phyloP scores from a whole-genome alignment of 2,888 invertebrate species.

The Cenopis cana region DNA sequence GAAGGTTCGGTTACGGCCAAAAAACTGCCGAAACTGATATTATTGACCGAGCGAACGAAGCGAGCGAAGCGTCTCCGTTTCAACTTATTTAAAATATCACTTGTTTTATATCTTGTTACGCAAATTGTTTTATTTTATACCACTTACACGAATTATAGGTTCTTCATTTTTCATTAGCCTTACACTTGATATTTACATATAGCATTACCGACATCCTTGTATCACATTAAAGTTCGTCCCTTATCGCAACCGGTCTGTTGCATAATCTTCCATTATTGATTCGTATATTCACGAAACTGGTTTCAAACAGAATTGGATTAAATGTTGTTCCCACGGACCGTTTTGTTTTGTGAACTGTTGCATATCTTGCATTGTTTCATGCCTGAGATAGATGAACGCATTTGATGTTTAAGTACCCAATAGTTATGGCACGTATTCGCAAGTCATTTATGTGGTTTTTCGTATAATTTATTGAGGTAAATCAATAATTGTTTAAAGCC shows the following conservation, averaged over 20 bases:
- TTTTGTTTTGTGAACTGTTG: constrained; percentile 22
- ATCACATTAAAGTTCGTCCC: constrained; percentile 53
- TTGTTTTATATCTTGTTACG: too few species aligned
- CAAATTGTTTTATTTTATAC: too few species aligned
- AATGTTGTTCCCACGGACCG: constrained; percentile 36
- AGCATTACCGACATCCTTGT: constrained; percentile 53
- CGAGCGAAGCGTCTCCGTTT: too few species aligned
- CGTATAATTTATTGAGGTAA: too few species aligned
- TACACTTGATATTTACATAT: constrained; percentile 32
- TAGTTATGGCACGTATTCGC: background rate
- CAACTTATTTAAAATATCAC: too few species aligned
- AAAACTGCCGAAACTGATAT: too few species aligned
- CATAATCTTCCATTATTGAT: constrained; percentile 49
- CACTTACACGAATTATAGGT: too few species aligned
- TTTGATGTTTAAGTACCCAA: background rate
- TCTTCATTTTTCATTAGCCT: too few species aligned
- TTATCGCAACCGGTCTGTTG: constrained; percentile 50
- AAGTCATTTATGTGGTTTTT: background rate
- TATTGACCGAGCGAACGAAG: too few species aligned
- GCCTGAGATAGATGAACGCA: constrained; percentile 1
- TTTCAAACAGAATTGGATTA: constrained; percentile 32
- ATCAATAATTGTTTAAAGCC: too few species aligned
- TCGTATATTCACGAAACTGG: constrained; percentile 32
- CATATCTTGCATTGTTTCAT: constrained; percentile 16
- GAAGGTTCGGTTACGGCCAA: too few species aligned